Conservation (phyloP, 1,140 invertebrate genomes). For the Bombus vancouverensis region DNA sequence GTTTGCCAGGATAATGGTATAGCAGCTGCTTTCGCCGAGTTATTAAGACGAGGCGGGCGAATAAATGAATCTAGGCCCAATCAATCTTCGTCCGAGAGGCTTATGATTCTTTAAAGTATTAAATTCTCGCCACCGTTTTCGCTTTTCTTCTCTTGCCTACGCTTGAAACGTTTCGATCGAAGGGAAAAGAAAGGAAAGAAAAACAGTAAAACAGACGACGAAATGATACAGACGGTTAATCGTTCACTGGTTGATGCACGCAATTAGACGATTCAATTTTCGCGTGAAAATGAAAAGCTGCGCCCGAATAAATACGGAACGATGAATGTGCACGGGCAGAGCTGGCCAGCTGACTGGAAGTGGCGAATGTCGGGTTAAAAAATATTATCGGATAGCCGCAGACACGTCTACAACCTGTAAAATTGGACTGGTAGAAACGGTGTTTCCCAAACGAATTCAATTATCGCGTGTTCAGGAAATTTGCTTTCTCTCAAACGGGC, state of each 20-base stretch:
- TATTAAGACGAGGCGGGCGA: neutral
- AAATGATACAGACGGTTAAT: neutral
- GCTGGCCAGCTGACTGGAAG: neutral
- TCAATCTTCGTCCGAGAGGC: slow-evolving; percentile 20
- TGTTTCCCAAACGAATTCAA: slow-evolving; percentile 33
- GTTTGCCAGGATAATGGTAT: neutral
- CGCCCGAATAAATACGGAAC: slow-evolving; percentile 9
- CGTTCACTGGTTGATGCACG: neutral
- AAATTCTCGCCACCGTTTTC: neutral
- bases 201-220: neutral
- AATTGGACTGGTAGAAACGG: neutral
- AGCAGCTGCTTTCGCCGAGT: neutral
- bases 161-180: neutral
- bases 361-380: neutral
- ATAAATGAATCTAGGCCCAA: neutral
- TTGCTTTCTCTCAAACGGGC: slow-evolving; percentile 3
- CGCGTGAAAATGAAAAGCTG: neutral
- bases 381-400: neutral
- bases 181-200: neutral
- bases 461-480: slow-evolving; percentile 28
- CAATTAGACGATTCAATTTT: neutral
- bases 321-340: too few species aligned
- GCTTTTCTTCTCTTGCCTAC: too few species aligned
- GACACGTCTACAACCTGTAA: neutral
- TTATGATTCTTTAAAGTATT: neutral